Conservation (phyloP, 2,888 invertebrate species). For the Lepidochitona cinerea region DNA sequence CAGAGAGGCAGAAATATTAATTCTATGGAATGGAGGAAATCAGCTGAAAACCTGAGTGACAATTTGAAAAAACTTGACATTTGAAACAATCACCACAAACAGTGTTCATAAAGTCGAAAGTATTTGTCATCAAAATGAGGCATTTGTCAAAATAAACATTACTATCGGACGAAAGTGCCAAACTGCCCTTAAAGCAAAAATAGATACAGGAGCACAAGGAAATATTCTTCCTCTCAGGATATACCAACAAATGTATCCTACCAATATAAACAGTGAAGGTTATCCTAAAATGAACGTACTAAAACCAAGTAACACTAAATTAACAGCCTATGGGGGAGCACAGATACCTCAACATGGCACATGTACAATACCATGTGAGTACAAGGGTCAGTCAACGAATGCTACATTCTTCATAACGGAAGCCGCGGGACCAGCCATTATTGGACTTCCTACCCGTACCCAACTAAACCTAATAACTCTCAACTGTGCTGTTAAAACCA, state of each 20-base stretch:
- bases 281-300: background rate
- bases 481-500: background rate
- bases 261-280: background rate
- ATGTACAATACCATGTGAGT: background rate
- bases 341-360: background rate
- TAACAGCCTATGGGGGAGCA: background rate
- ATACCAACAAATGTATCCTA: background rate
- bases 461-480: background rate
- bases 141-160: background rate
- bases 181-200: background rate
- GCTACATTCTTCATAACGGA: background rate
- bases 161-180: background rate
- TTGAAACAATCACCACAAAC: background rate
- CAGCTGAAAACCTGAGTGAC: background rate
- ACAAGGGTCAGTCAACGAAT: background rate
- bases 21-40: background rate
- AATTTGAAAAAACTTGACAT: background rate
- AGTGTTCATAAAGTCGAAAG: background rate
- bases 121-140: background rate
- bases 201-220: slow-evolving; percentile 14
- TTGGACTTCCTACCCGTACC: background rate
- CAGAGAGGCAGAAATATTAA: background rate
- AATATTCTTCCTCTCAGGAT: slow-evolving; percentile 5
- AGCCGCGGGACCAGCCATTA: background rate
- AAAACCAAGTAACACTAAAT: background rate